Evolutionary conservation across 2,113 vertebrate genomes (phyloP).

Genomic region (Xyliphius kryptos): DNA sequence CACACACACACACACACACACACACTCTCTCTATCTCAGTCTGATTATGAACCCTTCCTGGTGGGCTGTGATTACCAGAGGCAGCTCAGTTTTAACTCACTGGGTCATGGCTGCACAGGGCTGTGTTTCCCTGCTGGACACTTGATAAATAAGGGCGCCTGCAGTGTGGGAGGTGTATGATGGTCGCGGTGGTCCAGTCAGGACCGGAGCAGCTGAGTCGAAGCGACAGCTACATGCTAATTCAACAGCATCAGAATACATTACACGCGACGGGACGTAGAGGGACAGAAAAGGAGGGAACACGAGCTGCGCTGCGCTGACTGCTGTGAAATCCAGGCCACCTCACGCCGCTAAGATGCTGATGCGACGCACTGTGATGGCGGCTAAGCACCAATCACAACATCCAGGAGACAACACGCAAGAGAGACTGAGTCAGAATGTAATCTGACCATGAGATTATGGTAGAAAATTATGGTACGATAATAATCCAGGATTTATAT

Average conservation of each 20-base stretch:
- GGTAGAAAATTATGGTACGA: too few relatives aligned
- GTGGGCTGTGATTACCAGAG: too few relatives aligned
- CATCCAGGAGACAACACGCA: background rate
- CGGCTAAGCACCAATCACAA: conserved; percentile 38
- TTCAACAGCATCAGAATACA: conserved; percentile 70
- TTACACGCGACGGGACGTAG: conserved; percentile 66
- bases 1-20: too few relatives aligned
- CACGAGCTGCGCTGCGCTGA: conserved; percentile 42
- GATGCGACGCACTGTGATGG: conserved; percentile 40
- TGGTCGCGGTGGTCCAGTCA: conserved; percentile 60
- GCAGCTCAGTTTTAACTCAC: too few relatives aligned
- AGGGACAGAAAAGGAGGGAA: conserved; percentile 61
- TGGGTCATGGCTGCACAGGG: too few relatives aligned
- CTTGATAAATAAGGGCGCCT: too few relatives aligned
- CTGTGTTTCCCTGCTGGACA: too few relatives aligned
- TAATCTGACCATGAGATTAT: too few relatives aligned
- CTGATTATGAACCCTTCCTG: too few relatives aligned
- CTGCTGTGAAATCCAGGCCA: conserved; percentile 59
- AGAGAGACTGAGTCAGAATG: background rate
- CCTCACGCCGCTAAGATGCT: conserved; percentile 35
- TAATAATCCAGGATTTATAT: too few relatives aligned
- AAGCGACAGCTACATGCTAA: conserved; percentile 75
- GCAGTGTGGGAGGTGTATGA: too few relatives aligned
- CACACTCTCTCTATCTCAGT: too few relatives aligned
- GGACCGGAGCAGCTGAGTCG: conserved; percentile 55